phyloP scores from a whole-genome alignment of 37 sponge, comb jelly and placozoan genomes.

The Spongilla lacustris region DNA sequence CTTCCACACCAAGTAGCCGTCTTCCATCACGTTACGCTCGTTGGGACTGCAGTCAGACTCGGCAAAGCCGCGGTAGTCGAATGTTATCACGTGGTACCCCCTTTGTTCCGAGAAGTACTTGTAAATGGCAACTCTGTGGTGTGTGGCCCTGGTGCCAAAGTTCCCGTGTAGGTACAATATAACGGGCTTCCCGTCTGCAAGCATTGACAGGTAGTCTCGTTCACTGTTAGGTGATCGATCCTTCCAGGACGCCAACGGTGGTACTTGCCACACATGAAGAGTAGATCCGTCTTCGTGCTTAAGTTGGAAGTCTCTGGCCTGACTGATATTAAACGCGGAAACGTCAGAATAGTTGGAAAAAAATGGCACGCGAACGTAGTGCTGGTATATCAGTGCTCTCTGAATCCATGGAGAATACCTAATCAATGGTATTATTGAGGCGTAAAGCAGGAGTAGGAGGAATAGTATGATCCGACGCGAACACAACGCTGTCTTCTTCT shows the following conservation, averaged over 20 bases:
- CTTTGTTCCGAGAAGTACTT: slow-evolving; percentile 45
- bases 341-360: slow-evolving; percentile 67
- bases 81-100: slow-evolving; percentile 81
- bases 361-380: slow-evolving; percentile 63
- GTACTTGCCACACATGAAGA: slow-evolving; percentile 66
- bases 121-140: slow-evolving; percentile 79
- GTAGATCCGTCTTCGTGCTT: slow-evolving; percentile 28
- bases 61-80: slow-evolving; percentile 92
- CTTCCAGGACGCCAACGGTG: slow-evolving; percentile 30
- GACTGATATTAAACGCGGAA: slow-evolving; percentile 42
- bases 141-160: slow-evolving; percentile 65
- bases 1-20: slow-evolving; percentile 65
- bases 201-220: slow-evolving; percentile 3
- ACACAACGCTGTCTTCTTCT: background rate
- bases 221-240: background rate
- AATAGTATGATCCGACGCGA: background rate
- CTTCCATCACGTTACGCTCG: slow-evolving; percentile 81
- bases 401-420: slow-evolving; percentile 41
- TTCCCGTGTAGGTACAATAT: slow-evolving; percentile 82
- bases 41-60: slow-evolving; percentile 74
- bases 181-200: slow-evolving; percentile 71
- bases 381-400: slow-evolving; percentile 55
- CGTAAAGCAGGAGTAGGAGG: slow-evolving; percentile 26
- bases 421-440: slow-evolving; percentile 1
- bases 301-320: slow-evolving; percentile 42